These are phyloP conservation scores for Torymus auratus DNA, from an alignment of 2,888 invertebrate species.

Conservation along the genomic window DNA sequence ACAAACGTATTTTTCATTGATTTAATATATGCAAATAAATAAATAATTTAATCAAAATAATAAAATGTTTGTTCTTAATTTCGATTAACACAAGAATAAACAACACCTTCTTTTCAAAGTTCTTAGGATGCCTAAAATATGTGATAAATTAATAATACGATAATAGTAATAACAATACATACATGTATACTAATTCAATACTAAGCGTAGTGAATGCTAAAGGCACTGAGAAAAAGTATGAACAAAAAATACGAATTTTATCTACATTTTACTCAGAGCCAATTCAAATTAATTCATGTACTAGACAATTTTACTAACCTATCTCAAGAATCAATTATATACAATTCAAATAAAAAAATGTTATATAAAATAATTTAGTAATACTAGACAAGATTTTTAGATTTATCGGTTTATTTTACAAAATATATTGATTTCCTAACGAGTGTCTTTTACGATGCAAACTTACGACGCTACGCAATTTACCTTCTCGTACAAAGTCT, in stretches of 20 bases:
- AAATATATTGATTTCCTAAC: slow-evolving; percentile 14
- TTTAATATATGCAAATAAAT: too few relatives aligned
- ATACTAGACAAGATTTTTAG: neutral
- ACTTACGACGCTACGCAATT: slow-evolving; percentile 3
- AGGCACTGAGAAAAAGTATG: neutral
- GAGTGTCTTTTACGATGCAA: neutral
- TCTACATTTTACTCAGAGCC: slow-evolving; percentile 6
- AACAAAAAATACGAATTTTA: slow-evolving; percentile 1
- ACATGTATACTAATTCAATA: neutral
- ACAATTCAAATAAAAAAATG: slow-evolving; percentile 20
- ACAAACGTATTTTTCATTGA: neutral
- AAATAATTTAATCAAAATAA: too few relatives aligned
- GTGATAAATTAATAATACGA: neutral
- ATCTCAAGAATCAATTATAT: slow-evolving; percentile 13
- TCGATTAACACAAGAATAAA: slow-evolving; percentile 16
- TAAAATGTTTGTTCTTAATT: neutral
- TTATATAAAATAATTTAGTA: slow-evolving; percentile 6
- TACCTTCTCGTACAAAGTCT: slow-evolving; percentile 2
- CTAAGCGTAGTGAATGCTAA: neutral
- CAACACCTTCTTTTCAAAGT: slow-evolving; percentile 18
- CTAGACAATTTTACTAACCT: neutral
- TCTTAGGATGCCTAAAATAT: slow-evolving; percentile 9
- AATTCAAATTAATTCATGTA: neutral
- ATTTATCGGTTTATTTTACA: neutral
- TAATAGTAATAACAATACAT: slow-evolving; percentile 7